Conservation (phyloP, 2,888 invertebrate genomes). For the Osedax frankpressi region DNA sequence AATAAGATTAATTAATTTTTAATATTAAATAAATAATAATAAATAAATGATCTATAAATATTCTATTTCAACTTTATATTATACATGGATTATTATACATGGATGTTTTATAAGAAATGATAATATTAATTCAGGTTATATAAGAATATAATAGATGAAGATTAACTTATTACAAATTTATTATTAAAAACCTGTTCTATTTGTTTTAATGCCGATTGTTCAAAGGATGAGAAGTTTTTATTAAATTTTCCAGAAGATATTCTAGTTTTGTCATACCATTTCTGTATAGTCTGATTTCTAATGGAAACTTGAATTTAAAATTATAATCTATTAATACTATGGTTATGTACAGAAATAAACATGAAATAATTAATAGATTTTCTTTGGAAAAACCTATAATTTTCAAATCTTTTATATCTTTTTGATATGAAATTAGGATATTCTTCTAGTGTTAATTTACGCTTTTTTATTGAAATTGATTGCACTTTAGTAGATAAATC, state of each 20-base stretch:
- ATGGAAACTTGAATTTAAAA: not conserved
- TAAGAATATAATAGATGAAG: not conserved
- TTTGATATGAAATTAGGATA: constrained; percentile 38
- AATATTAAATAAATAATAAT: too few relatives aligned
- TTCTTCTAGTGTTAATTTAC: constrained; percentile 32
- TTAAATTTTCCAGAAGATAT: constrained; percentile 54
- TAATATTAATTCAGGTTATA: too few relatives aligned
- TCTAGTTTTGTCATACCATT: constrained; percentile 87
- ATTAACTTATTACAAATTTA: too few relatives aligned
- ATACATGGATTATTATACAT: too few relatives aligned
- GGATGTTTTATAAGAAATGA: too few relatives aligned
- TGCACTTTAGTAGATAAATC: constrained; percentile 31
- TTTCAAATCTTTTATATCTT: constrained; percentile 33
- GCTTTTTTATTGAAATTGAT: constrained; percentile 23
- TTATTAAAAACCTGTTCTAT: constrained; percentile 63
- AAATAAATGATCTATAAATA: too few relatives aligned
- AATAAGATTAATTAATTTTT: too few relatives aligned
- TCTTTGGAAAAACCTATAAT: constrained; percentile 32
- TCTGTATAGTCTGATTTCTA: constrained; percentile 69
- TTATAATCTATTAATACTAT: too few relatives aligned
- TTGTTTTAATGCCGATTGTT: constrained; percentile 56
- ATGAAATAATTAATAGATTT: too few relatives aligned
- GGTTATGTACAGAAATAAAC: too few relatives aligned
- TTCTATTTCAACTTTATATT: too few relatives aligned
- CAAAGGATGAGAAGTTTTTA: constrained; percentile 54